Conservation (phyloP, 2,888 invertebrate species). For the Rhorus exstirpatorius region DNA sequence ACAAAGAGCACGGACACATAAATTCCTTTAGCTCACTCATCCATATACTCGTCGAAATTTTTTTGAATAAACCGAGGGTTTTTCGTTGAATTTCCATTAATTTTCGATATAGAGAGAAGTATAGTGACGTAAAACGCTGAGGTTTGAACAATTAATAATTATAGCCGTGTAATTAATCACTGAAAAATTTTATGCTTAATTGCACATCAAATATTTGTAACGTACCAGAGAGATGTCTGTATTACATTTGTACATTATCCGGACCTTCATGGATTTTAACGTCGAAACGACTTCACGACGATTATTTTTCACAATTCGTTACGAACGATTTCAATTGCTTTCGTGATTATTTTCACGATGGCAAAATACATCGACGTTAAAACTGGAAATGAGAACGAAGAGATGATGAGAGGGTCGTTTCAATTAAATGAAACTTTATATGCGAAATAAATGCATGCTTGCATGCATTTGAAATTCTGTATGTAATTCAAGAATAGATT, state of each 20-base stretch:
- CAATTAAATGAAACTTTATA: neutral
- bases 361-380: neutral
- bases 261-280: conserved; percentile 5
- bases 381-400: neutral
- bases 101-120: neutral
- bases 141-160: conserved; percentile 45
- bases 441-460: neutral
- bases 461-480: neutral
- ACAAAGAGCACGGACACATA: conserved; percentile 32
- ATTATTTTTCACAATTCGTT: conserved; percentile 44
- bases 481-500: neutral
- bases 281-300: neutral
- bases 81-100: conserved; percentile 24
- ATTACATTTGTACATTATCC: neutral
- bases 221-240: neutral
- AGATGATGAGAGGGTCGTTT: neutral
- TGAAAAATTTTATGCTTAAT: conserved; percentile 4
- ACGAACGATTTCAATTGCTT: conserved; percentile 42
- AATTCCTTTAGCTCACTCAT: conserved; percentile 74
- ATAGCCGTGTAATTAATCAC: conserved; percentile 35
- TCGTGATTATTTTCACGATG: conserved; percentile 39
- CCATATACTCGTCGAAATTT: conserved; percentile 29
- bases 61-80: conserved; percentile 60
- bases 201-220: neutral
- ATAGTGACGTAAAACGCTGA: conserved; percentile 25